These are phyloP conservation scores for Hydropotes inermis DNA, from an alignment of 2,113 vertebrate genomes.

Conservation along the genomic window DNA sequence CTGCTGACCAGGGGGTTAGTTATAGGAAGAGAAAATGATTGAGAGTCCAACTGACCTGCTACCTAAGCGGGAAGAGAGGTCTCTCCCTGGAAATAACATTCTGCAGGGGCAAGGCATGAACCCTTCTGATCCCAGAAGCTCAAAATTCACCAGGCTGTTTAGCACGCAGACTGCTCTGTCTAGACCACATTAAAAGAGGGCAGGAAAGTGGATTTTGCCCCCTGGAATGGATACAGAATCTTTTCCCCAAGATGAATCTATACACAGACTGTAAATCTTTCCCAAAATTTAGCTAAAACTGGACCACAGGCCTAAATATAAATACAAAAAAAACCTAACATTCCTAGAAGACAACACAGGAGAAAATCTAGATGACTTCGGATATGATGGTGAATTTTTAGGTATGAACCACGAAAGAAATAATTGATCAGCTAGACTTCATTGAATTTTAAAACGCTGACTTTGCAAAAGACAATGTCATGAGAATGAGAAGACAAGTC, in stretches of 20 bases:
- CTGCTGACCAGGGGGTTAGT: neutral
- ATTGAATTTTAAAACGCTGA: neutral
- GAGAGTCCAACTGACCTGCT: too few species aligned
- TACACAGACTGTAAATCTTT: neutral
- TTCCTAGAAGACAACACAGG: neutral
- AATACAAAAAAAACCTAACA: neutral
- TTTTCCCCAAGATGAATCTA: neutral
- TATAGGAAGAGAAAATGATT: neutral
- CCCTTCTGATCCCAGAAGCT: neutral
- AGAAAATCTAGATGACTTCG: neutral
- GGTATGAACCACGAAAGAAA: neutral
- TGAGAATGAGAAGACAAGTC: neutral
- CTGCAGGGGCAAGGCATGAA: neutral
- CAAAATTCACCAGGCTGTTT: neutral
- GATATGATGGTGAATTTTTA: neutral
- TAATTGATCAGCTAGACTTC: neutral
- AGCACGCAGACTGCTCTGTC: neutral
- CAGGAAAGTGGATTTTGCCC: neutral
- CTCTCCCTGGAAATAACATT: neutral
- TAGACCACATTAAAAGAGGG: neutral
- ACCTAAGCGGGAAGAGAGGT: fast-evolving
- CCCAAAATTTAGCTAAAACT: neutral
- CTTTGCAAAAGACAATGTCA: neutral
- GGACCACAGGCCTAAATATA: neutral
- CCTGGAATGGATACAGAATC: neutral